Base-by-base conservation (phyloP, 2,888 invertebrate species). In the Nycteola revayana region DNA sequence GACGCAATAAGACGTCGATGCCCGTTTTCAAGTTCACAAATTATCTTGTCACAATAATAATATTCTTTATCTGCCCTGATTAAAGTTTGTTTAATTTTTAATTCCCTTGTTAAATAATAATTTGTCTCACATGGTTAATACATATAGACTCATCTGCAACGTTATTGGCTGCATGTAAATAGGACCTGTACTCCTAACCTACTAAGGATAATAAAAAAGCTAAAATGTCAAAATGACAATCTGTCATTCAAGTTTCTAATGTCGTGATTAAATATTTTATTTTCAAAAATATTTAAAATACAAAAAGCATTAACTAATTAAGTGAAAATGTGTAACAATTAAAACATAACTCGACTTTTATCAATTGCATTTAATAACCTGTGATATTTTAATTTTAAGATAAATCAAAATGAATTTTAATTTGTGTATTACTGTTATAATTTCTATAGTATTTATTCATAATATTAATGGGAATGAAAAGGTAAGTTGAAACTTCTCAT, bases 401-500 rank as follows among this genome's bases (percentile, higher is more conserved):
- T 49, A 42, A 27, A 30, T 24, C 36, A 72, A 64, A 60, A 82
- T 82, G 80, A 62, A 53, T 50, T 33, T 49, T n/a, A 58, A 43
- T 49, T 43, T 66, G 46, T 44, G 58, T 58, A 30, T 53, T 18
- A 24, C 60, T 51, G 45, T 72, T 45, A 24, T 72, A 56, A 40
- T 72, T 50, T 51, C 55, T 44, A 36, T 27, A 36, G 28, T 45
- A 21, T 36, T 56, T 38, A 28, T 59, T n/a, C n/a, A n/a, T n/a
- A n/a, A n/a, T 42, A 40, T 59, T 24, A 44, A 37, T 50, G 66
- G 62, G 49, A 58, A 58, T 53, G 46, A 61, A 42, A 49, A 49
- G 38, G 79, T 79, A 63, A 78, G 79, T 48, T 22, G 18, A 1
- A 7, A 8, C n/a, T n/a, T n/a, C n/a, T n/a, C n/a, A n/a, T n/a